Evolutionary conservation across 1,140 invertebrate genomes (phyloP).

Genomic region (Araneus ventricosus): DNA sequence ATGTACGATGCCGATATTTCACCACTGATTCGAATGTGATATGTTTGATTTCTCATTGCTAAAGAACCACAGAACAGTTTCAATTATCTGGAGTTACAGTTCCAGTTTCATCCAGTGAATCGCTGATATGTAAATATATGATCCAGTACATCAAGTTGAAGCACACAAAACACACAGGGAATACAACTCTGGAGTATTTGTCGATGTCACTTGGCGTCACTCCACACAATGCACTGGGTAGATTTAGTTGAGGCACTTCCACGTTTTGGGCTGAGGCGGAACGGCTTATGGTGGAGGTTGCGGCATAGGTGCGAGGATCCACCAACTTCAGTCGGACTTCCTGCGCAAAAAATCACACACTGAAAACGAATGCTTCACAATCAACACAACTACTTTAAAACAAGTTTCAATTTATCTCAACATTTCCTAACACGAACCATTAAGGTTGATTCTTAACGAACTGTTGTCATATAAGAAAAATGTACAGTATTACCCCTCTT

Average conservation of each 20-base stretch:
- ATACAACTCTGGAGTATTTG: conserved; percentile 97
- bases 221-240: conserved; percentile 92
- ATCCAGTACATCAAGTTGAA: conserved; percentile 99
- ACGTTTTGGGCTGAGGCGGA: conserved; percentile 65
- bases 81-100: conserved; percentile 57
- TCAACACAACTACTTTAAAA: background rate
- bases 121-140: conserved; percentile 96
- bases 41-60: conserved; percentile 44
- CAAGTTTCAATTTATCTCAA: too few species aligned
- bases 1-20: background rate
- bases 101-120: conserved; percentile 93
- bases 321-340: conserved; percentile 75
- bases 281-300: conserved; percentile 61
- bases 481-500: too few species aligned
- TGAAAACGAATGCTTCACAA: background rate
- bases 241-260: conserved; percentile 80
- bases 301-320: conserved; percentile 65
- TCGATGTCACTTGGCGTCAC: conserved; percentile 97
- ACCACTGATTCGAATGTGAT: background rate
- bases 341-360: conserved; percentile 30
- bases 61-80: background rate
- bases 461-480: too few species aligned
- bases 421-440: too few species aligned
- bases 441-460: too few species aligned
- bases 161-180: conserved; percentile 97